Conservation (phyloP, 2,797 vertebrate genomes). For the Melanotaenia nigrans region DNA sequence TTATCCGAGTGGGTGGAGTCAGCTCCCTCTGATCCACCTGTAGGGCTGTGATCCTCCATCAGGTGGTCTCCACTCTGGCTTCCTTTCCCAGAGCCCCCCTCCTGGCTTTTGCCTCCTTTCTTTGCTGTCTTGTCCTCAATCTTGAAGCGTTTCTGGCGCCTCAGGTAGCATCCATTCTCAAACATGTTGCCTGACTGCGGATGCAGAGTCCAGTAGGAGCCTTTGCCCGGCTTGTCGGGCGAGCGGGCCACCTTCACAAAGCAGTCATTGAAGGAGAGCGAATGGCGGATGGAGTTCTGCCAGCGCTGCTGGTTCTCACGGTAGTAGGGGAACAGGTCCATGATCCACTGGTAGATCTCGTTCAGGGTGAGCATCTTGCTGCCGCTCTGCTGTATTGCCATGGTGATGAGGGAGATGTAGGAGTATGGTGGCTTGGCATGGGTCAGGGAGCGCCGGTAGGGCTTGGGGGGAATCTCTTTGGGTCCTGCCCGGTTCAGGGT, state of each 20-base stretch:
- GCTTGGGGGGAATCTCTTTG: slow-evolving; percentile 85
- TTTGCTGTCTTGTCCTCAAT: slow-evolving; percentile 88
- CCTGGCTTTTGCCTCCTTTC: slow-evolving; percentile 79
- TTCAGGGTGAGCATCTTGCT: slow-evolving; percentile 94
- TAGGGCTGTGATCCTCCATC: slow-evolving; percentile 79
- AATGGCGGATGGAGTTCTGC: slow-evolving; percentile 94
- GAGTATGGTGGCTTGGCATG: slow-evolving; percentile 92
- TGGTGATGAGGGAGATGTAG: slow-evolving; percentile 94
- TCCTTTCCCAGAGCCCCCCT: slow-evolving; percentile 69
- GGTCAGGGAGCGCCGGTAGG: slow-evolving; percentile 88
- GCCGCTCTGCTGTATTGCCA: slow-evolving; percentile 92
- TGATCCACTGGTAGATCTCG: slow-evolving; percentile 96
- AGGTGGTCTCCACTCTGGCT: slow-evolving; percentile 69
- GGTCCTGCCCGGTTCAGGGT: slow-evolving; percentile 75
- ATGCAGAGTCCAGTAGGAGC: slow-evolving; percentile 93
- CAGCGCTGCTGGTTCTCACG: slow-evolving; percentile 93
- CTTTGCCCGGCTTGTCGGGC: slow-evolving; percentile 91
- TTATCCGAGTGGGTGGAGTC: slow-evolving; percentile 85
- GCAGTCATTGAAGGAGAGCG: slow-evolving; percentile 93
- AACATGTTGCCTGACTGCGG: slow-evolving; percentile 94
- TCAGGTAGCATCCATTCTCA: slow-evolving; percentile 92
- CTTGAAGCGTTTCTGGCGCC: slow-evolving; percentile 94
- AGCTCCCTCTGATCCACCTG: slow-evolving; percentile 80
- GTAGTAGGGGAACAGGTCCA: slow-evolving; percentile 94
- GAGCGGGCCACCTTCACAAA: slow-evolving; percentile 92